phyloP scores from a whole-genome alignment of 2,113 vertebrate species.

The Phaetusa simplex region DNA sequence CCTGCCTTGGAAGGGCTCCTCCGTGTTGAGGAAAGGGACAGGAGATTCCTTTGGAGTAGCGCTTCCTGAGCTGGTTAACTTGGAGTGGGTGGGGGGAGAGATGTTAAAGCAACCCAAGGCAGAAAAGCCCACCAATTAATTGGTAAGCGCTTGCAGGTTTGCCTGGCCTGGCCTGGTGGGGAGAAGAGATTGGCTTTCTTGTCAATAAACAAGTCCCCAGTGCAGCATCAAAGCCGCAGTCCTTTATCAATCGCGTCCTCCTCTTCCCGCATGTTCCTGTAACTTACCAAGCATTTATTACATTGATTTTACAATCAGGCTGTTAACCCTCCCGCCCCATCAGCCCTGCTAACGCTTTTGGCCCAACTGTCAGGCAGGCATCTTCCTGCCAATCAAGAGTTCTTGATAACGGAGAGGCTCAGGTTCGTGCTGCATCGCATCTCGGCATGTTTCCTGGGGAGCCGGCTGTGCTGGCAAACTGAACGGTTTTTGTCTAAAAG shows the following conservation, averaged over 20 bases:
- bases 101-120: constrained; percentile 25
- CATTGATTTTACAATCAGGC: constrained; percentile 99
- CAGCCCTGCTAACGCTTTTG: constrained; percentile 70
- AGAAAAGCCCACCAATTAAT: constrained; percentile 84
- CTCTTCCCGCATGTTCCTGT: constrained; percentile 97
- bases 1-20: background rate
- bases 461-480: background rate
- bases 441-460: background rate
- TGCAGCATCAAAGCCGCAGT: constrained; percentile 95
- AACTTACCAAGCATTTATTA: constrained; percentile 98
- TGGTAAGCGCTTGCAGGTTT: constrained; percentile 79
- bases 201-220: constrained; percentile 94
- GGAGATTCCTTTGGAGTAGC: background rate
- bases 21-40: background rate
- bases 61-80: constrained; percentile 29
- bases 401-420: background rate
- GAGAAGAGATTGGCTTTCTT: constrained; percentile 88
- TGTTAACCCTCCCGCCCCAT: constrained; percentile 89
- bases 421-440: background rate
- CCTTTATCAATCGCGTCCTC: constrained; percentile 96
- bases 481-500: too few relatives aligned
- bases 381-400: constrained; percentile 21
- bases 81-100: constrained; percentile 8
- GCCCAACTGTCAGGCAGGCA: constrained; percentile 71
- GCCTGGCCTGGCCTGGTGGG: constrained; percentile 74